phyloP scores from a whole-genome alignment of 1,140 invertebrate genomes.

The Schlechtendalia chinensis region DNA sequence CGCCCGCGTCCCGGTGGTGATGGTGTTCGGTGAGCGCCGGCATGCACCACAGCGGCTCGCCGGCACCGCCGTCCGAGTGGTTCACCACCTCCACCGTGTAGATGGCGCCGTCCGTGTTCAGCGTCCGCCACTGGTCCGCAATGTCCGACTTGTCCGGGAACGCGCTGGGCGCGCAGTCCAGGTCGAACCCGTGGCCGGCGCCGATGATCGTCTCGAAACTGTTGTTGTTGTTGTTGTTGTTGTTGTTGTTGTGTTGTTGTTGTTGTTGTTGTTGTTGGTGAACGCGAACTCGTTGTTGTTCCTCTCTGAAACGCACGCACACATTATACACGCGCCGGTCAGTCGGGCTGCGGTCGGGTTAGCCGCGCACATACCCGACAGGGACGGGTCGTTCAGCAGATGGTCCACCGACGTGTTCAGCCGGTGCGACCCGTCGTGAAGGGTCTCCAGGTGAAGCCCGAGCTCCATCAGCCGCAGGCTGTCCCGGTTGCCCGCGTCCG shows the following conservation, averaged over 20 bases:
- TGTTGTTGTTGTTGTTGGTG: conserved; percentile 51
- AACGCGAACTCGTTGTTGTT: conserved; percentile 45
- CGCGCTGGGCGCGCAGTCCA: conserved; percentile 58
- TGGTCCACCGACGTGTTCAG: conserved; percentile 44
- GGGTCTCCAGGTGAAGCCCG: conserved; percentile 36
- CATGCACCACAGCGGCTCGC: conserved; percentile 54
- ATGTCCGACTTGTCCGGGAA: conserved; percentile 69
- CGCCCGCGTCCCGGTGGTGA: conserved; percentile 52
- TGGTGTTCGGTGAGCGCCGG: conserved; percentile 56
- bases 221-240: conserved; percentile 57
- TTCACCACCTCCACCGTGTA: conserved; percentile 62
- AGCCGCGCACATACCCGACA: conserved; percentile 20
- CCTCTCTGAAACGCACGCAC: not conserved
- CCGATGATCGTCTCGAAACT: conserved; percentile 53
- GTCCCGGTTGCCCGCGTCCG: conserved; percentile 32
- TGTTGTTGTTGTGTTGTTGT: conserved; percentile 57
- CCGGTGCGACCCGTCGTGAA: conserved; percentile 41
- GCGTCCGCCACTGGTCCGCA: conserved; percentile 80
- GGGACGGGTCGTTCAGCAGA: conserved; percentile 30
- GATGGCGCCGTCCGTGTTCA: conserved; percentile 63
- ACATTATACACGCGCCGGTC: too few species aligned
- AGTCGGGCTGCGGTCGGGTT: too few species aligned
- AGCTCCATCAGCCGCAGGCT: conserved; percentile 43
- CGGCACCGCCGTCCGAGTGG: conserved; percentile 56
- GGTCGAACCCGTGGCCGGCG: conserved; percentile 52